Conservation (phyloP, 2,797 vertebrate species). For the Malacoraja senta region DNA sequence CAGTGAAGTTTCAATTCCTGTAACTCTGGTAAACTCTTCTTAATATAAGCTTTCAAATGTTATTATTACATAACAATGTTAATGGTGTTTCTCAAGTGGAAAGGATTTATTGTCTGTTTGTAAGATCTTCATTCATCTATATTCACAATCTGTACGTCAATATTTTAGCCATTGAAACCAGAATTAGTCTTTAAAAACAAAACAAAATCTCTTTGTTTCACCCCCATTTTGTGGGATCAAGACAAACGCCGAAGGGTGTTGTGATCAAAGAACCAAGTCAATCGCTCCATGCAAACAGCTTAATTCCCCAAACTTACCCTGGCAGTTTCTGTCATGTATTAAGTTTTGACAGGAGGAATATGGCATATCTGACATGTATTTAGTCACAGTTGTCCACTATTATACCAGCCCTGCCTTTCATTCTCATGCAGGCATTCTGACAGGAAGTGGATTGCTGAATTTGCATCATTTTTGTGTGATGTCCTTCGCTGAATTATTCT, state of each 20-base stretch:
- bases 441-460: constrained; percentile 10
- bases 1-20: background rate
- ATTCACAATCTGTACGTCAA: background rate
- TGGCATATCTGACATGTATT: constrained; percentile 34
- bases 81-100: background rate
- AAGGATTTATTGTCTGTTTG: background rate
- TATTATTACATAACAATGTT: background rate
- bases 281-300: background rate
- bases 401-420: constrained; percentile 17
- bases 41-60: background rate
- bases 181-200: background rate
- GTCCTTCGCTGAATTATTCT: constrained; percentile 21
- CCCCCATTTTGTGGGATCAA: background rate
- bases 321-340: constrained; percentile 18
- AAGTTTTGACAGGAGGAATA: constrained; percentile 2
- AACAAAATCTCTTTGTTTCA: background rate
- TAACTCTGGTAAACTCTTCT: background rate
- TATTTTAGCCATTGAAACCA: background rate
- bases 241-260: background rate
- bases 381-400: constrained; percentile 37
- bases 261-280: too few relatives aligned
- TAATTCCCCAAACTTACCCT: background rate
- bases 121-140: background rate
- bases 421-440: background rate
- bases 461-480: background rate